phyloP scores from a whole-genome alignment of 1,140 invertebrate genomes.

The Drosophila mojavensis region DNA sequence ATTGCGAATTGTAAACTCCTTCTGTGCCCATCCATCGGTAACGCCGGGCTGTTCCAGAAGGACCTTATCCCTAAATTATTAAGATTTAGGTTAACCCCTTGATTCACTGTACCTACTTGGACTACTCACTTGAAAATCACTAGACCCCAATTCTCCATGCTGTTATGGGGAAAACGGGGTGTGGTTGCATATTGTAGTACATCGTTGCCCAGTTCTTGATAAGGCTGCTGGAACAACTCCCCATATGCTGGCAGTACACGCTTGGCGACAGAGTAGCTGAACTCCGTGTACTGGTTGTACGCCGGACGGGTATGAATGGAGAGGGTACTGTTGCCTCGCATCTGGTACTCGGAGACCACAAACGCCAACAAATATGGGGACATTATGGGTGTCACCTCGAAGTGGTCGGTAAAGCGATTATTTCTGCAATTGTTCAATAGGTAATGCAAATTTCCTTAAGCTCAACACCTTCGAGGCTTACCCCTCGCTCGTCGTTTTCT shows the following conservation, averaged over 20 bases:
- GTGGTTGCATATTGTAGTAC: constrained; percentile 89
- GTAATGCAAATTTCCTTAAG: neutral
- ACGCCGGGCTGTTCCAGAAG: constrained; percentile 39
- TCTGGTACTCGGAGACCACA: constrained; percentile 88
- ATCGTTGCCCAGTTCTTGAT: constrained; percentile 71
- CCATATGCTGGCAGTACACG: constrained; percentile 84
- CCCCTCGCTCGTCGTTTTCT: constrained; percentile 30
- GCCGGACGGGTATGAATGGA: constrained; percentile 87
- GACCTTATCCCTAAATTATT: constrained; percentile 39
- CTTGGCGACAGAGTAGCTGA: constrained; percentile 85
- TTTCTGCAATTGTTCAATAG: constrained; percentile 15
- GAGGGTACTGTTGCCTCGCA: constrained; percentile 68
- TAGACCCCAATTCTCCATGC: constrained; percentile 93
- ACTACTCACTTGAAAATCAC: constrained; percentile 86
- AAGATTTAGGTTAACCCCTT: neutral
- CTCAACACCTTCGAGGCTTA: neutral
- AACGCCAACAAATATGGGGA: constrained; percentile 90
- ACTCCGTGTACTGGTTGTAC: constrained; percentile 86
- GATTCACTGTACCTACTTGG: neutral
- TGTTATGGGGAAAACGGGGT: constrained; percentile 90
- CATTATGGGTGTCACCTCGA: constrained; percentile 87
- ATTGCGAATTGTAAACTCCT: constrained; percentile 85
- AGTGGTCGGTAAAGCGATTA: constrained; percentile 44
- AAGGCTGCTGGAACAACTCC: constrained; percentile 84
- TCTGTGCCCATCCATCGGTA: constrained; percentile 50